Conservation (phyloP, 35 echinoderm and acorn worm genomes). For the Apostichopus japonicus region DNA sequence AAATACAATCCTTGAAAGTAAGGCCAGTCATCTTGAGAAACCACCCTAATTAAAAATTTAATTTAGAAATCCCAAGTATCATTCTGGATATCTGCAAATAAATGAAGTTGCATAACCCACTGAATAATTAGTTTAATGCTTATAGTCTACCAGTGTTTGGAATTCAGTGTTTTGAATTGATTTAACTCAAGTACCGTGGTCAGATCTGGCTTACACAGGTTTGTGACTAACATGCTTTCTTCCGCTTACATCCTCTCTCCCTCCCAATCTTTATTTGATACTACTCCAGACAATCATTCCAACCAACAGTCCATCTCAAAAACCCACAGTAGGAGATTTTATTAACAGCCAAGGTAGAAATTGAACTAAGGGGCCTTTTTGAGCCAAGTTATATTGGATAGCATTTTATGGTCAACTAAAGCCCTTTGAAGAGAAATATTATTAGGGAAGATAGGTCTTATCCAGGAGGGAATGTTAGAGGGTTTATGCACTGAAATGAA, state of each 20-base stretch:
- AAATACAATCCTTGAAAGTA: too few species aligned
- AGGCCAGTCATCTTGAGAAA: too few species aligned
- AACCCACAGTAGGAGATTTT: background rate
- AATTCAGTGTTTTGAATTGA: too few species aligned
- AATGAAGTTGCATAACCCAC: too few species aligned
- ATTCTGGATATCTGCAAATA: too few species aligned
- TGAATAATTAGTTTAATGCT: too few species aligned
- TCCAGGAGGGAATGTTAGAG: background rate
- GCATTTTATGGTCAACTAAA: background rate
- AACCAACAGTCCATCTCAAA: background rate
- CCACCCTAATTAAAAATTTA: too few species aligned
- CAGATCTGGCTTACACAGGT: too few species aligned
- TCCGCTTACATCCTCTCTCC: background rate
- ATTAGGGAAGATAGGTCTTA: background rate
- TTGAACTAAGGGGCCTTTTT: background rate
- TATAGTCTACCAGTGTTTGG: too few species aligned
- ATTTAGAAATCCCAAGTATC: too few species aligned
- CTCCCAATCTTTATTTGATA: background rate
- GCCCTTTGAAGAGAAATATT: background rate
- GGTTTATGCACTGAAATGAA: too few species aligned
- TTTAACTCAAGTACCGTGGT: too few species aligned
- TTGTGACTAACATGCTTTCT: background rate
- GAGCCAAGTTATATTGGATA: background rate
- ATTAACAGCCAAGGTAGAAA: background rate
- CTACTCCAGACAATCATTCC: background rate